These are phyloP conservation scores for Lophius americanus DNA, from an alignment of 2,797 vertebrate genomes.

Conservation along the genomic window DNA sequence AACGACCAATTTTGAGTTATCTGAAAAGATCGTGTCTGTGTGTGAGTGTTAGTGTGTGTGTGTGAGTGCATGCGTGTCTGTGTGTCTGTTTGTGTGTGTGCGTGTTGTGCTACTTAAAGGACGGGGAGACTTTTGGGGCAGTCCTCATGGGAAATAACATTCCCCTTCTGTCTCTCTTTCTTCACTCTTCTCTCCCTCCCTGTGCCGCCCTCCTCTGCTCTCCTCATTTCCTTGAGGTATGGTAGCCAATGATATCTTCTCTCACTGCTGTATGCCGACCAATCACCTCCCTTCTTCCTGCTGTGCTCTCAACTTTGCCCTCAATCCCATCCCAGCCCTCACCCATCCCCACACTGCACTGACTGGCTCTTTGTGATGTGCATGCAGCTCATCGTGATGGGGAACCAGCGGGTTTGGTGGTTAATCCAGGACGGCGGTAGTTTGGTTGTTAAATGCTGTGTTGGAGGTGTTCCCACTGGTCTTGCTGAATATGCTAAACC, in stretches of 20 bases:
- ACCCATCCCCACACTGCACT: constrained; percentile 41
- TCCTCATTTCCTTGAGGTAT: constrained; percentile 83
- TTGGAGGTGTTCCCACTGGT: background rate
- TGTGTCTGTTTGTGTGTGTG: background rate
- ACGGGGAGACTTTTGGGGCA: constrained; percentile 25
- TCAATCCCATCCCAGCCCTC: background rate
- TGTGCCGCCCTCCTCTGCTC: constrained; percentile 75
- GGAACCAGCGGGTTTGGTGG: constrained; percentile 28
- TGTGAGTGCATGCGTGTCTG: background rate
- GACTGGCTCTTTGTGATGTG: constrained; percentile 66
- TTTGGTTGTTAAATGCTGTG: background rate
- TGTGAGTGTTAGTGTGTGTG: background rate
- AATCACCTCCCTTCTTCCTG: constrained; percentile 59
- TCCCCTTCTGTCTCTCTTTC: constrained; percentile 62
- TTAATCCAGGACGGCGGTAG: constrained; percentile 68
- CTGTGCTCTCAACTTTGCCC: constrained; percentile 35
- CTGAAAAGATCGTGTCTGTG: background rate
- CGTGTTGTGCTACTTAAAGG: constrained; percentile 23
- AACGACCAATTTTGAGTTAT: constrained; percentile 24
- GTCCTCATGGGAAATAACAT: constrained; percentile 58
- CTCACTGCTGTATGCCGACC: constrained; percentile 56
- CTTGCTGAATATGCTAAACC: background rate
- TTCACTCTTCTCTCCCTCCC: constrained; percentile 63
- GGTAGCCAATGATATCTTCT: constrained; percentile 71
- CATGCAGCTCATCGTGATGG: constrained; percentile 67